phyloP scores from a whole-genome alignment of 92 coral and sea anemone genomes.

The Siderastrea radians region DNA sequence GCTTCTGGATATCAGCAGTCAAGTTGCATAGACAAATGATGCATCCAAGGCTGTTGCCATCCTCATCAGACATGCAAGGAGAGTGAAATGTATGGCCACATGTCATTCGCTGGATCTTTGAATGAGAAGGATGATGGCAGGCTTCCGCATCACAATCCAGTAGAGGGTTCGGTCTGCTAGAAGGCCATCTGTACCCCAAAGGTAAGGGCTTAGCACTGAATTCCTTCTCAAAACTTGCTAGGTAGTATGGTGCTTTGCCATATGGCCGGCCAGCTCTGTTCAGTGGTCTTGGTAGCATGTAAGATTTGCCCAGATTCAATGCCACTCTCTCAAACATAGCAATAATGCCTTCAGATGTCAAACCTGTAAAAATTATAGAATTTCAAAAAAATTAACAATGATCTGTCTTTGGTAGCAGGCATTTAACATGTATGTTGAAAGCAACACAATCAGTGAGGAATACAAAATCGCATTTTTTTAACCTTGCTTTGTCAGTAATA shows the following conservation, averaged over 20 bases:
- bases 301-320: slow-evolving; percentile 58
- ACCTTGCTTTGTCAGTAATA: background rate
- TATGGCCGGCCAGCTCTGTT: too few relatives aligned
- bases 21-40: too few relatives aligned
- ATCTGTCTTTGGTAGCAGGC: background rate
- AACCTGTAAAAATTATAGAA: slow-evolving; percentile 45
- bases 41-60: slow-evolving; percentile 33
- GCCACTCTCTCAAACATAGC: slow-evolving; percentile 74
- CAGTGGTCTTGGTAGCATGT: slow-evolving; percentile 52
- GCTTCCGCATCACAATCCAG: slow-evolving; percentile 58
- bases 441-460: background rate
- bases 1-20: too few relatives aligned
- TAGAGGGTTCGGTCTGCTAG: slow-evolving; percentile 46
- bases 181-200: slow-evolving; percentile 74
- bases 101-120: slow-evolving; percentile 49
- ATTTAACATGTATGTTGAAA: background rate
- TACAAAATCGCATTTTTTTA: background rate
- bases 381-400: background rate
- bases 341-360: slow-evolving; percentile 70
- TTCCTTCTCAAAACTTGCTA: too few relatives aligned
- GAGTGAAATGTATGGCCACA: slow-evolving; percentile 51
- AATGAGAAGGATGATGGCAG: slow-evolving; percentile 20
- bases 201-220: slow-evolving; percentile 6
- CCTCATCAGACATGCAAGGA: slow-evolving; percentile 27
- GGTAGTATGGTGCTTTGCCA: too few relatives aligned